Base-by-base conservation (phyloP, 2,888 invertebrate genomes). In the Acanthosoma haemorrhoidale region DNA sequence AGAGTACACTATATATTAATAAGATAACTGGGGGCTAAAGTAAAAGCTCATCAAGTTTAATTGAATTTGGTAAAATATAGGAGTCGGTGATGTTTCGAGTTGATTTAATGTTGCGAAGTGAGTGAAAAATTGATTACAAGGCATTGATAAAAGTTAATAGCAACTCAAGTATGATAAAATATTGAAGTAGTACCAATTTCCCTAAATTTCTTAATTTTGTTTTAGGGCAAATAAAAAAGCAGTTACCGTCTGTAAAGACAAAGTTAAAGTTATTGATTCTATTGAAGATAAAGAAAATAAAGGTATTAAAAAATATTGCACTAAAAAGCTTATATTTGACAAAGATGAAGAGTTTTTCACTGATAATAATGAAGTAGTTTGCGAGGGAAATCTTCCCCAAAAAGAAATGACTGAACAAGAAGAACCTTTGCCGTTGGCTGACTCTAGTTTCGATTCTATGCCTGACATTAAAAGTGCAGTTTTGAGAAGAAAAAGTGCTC, bases 401-500 rank as follows among this genome's bases (percentile, higher is more conserved):
- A 13, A 11, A 16, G 32, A 60, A 13, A 9, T 13, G 18, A 21
- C n/a, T 8, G n/a, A 1, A 41, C 6, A 63, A 39, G 38, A 15
- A 9, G 21, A 5, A 21, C 18, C n/a, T n/a, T 18, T n/a, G 5
- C 2, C 16, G 6, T 18, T n/a, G 8, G 25, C 15, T 0, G 38
- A 41, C 38, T 39, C 25, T n/a, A 38, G 39, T 29, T 8, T 11
- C 18, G 43, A 25, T 43, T 43, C 43, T 1, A 43, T 43, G 43
- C 43, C 38, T 15, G 38, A 39, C 15, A 38, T 39, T 25, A 38
- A 32, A 66, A 16, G 21, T 16, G 66, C 36, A 2, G 39, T 18
- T 21, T 32, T 36, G 18, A 67, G 51, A 21, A 25, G 70, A 29
- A 67, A 51, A 61, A 71, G 70, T 57, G 70, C 70, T 9, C 70